Evolutionary conservation across 2,888 invertebrate genomes (phyloP).

Genomic region (Acleris cristana): DNA sequence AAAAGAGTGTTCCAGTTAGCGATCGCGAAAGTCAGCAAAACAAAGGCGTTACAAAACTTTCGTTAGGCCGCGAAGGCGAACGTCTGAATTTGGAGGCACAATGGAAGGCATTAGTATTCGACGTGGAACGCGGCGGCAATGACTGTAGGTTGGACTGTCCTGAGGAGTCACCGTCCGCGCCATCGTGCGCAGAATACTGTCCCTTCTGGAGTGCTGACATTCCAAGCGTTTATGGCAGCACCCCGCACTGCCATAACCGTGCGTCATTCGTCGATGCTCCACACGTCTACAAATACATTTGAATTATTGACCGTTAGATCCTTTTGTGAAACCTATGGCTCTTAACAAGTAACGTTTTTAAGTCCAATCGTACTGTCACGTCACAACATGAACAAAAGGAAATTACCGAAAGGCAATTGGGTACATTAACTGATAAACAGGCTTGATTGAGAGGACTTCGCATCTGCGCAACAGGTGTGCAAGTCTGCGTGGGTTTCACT

Average conservation of each 20-base stretch:
- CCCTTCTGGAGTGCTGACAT: slow-evolving; percentile 61
- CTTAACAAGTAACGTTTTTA: slow-evolving; percentile 38
- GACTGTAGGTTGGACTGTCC: slow-evolving; percentile 70
- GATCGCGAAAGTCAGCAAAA: slow-evolving; percentile 73
- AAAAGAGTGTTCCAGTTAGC: slow-evolving; percentile 67
- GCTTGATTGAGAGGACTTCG: slow-evolving; percentile 24
- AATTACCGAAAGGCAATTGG: not conserved
- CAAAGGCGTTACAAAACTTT: slow-evolving; percentile 77
- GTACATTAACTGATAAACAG: not conserved
- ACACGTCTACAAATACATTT: slow-evolving; percentile 66
- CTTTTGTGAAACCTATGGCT: slow-evolving; percentile 49
- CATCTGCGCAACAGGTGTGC: slow-evolving; percentile 57
- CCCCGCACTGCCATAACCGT: slow-evolving; percentile 64
- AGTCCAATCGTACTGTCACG: slow-evolving; percentile 38
- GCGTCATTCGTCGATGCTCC: slow-evolving; percentile 69
- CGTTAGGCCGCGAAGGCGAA: slow-evolving; percentile 62
- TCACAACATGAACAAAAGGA: slow-evolving; percentile 1
- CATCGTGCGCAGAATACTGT: slow-evolving; percentile 73
- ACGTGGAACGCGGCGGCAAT: slow-evolving; percentile 56
- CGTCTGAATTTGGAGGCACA: slow-evolving; percentile 62
- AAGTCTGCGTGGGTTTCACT: slow-evolving; percentile 52
- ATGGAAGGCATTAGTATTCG: slow-evolving; percentile 76
- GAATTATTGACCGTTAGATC: slow-evolving; percentile 68
- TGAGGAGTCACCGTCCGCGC: slow-evolving; percentile 77
- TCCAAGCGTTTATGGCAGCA: slow-evolving; percentile 62